Conservation (phyloP, 2,888 invertebrate species). For the Notodonta ziczac region DNA sequence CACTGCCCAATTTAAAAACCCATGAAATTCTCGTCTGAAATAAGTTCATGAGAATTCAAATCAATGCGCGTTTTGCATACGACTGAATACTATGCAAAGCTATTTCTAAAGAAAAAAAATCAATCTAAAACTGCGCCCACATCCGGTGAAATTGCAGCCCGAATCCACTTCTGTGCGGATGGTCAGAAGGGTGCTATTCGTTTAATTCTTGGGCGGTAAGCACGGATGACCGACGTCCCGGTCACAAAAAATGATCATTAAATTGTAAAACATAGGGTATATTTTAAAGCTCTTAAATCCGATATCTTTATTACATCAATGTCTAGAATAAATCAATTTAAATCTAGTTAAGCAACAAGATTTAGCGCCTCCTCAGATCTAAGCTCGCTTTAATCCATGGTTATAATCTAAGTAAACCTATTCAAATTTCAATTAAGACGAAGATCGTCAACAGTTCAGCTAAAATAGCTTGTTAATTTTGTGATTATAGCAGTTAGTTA, state of each 20-base stretch:
- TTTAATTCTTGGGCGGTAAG: background rate
- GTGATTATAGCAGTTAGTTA: slow-evolving; percentile 6
- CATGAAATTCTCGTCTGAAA: background rate
- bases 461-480: slow-evolving; percentile 1
- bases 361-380: background rate
- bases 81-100: slow-evolving; percentile 6
- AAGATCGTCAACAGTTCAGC: slow-evolving; percentile 4
- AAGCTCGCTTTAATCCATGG: slow-evolving; percentile 2
- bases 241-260: too few relatives aligned
- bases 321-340: background rate
- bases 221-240: background rate
- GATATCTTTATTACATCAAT: background rate
- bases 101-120: slow-evolving; percentile 2
- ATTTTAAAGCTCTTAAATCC: background rate
- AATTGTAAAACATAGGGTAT: too few relatives aligned
- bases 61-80: background rate
- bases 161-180: background rate
- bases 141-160: background rate
- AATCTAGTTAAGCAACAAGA: background rate
- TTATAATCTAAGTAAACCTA: background rate
- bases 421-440: slow-evolving; percentile 1
- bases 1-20: background rate
- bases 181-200: background rate
- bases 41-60: background rate
- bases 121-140: background rate